Evolutionary conservation across 1,140 invertebrate species (phyloP), one percentile per base, ranked within the genome.

Genomic region (Musca vetustissima): DNA sequence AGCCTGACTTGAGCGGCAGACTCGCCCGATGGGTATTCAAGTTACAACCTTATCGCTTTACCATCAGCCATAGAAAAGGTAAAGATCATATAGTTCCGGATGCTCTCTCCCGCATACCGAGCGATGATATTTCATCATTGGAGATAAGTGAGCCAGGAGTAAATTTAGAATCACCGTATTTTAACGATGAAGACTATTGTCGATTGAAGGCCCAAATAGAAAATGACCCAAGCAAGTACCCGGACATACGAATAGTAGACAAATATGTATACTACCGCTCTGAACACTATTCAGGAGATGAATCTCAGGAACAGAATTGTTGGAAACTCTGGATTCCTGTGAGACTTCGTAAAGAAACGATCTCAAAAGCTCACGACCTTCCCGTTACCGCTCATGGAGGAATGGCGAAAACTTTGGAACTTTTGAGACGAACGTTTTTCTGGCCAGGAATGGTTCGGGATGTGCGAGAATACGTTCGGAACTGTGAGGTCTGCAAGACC

Each of bases 1-100:
- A 80, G 55, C 85, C 82, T 7, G 84, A 86, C 64, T 79, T 61
- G 52, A 69, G 72, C 22, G 74, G 77, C 22, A 52, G 76, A 15
- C 49, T 78, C 4, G 75, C 77, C 19, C 59, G 76, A n/a, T 81
- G 77, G 77, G 73, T 73, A 11, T 69, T 79, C 6, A 70, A 75
- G 3, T 64, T 75, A 0, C 75, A 76, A 1, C 22, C 67, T 1
- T 81, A 73, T 70, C 47, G 48, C 4, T 65, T 65, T 66, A 49
- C 8, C 15, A 65, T 65, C 4, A 24, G 19, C 11, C 64, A 65
- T 25, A 21, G 64, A 11, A 65, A 65, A 48, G 64, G 64, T 14
- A 65, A 65, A 65, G 64, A 65, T 15, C 19, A 65, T 22, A 52
- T 68, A 11, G 66, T 68, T 11, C 66, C 66, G 2, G 66, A 68